phyloP scores from a whole-genome alignment of 2,113 vertebrate species.

The Puma concolor region DNA sequence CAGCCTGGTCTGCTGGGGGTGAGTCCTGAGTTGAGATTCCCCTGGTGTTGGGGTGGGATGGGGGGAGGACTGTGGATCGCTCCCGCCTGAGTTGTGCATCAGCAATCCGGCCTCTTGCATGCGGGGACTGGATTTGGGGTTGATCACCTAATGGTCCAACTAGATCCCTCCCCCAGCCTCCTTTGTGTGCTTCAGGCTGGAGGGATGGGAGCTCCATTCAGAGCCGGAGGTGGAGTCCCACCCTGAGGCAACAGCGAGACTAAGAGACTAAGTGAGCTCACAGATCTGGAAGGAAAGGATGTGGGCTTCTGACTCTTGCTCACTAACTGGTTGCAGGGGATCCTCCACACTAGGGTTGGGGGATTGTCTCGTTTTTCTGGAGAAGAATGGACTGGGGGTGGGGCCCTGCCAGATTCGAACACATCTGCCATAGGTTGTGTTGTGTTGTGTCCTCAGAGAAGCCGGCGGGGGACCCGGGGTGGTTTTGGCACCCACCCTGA shows the following conservation, averaged over 20 bases:
- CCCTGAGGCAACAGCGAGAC: too few relatives aligned
- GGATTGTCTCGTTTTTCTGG: not conserved
- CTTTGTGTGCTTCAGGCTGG: not conserved
- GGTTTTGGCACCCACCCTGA: not conserved
- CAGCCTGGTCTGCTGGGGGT: not conserved
- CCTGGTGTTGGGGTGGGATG: too few relatives aligned
- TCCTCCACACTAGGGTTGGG: not conserved
- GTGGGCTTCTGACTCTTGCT: not conserved
- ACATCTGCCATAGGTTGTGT: accelerated
- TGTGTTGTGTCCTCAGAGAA: not conserved
- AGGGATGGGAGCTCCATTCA: accelerated
- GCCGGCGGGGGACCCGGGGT: not conserved
- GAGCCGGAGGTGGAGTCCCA: not conserved
- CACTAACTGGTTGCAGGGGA: not conserved
- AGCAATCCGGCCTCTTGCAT: not conserved
- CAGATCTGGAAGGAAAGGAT: too few relatives aligned
- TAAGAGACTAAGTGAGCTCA: not conserved
- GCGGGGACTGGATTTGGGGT: not conserved
- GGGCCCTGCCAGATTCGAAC: too few relatives aligned
- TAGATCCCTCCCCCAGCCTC: not conserved
- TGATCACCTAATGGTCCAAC: not conserved
- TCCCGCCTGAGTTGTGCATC: not conserved
- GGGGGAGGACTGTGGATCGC: not conserved
- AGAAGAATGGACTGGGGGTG: not conserved
- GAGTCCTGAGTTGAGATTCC: not conserved